Base-by-base conservation (phyloP, 1,140 invertebrate genomes). In the Chrysoperla carnea region DNA sequence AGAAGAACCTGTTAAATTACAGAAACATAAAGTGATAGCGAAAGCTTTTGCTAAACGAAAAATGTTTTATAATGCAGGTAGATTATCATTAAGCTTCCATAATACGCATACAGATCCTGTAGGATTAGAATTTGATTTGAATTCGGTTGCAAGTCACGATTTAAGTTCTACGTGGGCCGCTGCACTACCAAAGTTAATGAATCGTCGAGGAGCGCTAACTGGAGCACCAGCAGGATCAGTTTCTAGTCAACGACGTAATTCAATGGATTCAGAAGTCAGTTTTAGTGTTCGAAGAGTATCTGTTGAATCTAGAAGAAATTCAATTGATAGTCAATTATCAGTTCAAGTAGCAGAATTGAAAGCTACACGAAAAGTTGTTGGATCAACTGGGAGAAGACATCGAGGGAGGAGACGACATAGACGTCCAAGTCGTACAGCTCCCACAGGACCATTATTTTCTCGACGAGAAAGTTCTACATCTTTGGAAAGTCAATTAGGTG, bases 21-120 rank as follows among this genome's bases (percentile, higher is more conserved):
- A 84, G 52, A 90, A 91, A 53, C 86, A 93, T 58, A 85, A 88
- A 61, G 75, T 93, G 15, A 91, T 95, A 40, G 84, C 87, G 8
- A 76, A 87, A 56, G 86, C 84, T 1, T 93, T 86, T 70, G 80
- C 82, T 1, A 85, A 88, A 46, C 69, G 86, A n/a, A 81, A 84
- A 53, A 80, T 84, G 44, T 77, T 91, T 43, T 81, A 86, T 43
- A 77, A 79, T 53, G 75, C 75, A 41, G 86, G 85, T 1, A 64
- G 81, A n/a, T 64, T 92, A 13, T 91, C 87, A 31, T 81, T 93
- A 49, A 88, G 81, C 51, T 76, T 90, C 44, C 75, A 79, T 39
- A 86, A 84, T 50, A 78, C 78, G 6, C 80, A 89, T 50, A 84
- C 85, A 39, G 90, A 93, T 69, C 89, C 90, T 7, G 77, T 91